Conservation (phyloP, 1,140 invertebrate species). For the Zaprionus lachaisei region DNA sequence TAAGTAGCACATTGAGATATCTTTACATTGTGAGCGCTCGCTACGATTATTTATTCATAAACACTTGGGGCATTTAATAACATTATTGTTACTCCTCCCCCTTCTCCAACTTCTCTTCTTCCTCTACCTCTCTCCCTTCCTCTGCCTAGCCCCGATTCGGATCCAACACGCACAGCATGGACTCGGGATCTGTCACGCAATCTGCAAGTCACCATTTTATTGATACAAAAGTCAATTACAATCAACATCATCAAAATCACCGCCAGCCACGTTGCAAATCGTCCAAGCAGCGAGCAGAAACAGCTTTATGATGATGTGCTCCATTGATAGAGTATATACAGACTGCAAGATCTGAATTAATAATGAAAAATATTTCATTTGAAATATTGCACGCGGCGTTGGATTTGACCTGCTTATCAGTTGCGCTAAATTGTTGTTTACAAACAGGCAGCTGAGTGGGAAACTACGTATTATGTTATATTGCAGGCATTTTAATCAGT, state of each 20-base stretch:
- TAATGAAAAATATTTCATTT: neutral
- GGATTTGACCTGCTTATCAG: conserved; percentile 7
- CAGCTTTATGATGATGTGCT: conserved; percentile 9
- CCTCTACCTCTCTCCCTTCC: neutral
- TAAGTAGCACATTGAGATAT: conserved; percentile 23
- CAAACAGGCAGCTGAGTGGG: no score
- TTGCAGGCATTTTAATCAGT: neutral
- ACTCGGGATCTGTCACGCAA: conserved; percentile 61
- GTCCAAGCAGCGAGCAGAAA: conserved; percentile 20
- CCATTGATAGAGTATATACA: conserved; percentile 8
- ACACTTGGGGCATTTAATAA: conserved; percentile 32
- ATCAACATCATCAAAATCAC: neutral
- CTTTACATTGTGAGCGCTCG: conserved; percentile 10
- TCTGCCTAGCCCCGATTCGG: conserved; percentile 43
- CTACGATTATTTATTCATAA: conserved; percentile 48
- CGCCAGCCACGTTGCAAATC: neutral
- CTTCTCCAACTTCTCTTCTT: neutral
- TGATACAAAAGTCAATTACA: conserved; percentile 23
- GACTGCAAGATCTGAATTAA: neutral
- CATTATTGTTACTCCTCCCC: conserved; percentile 1
- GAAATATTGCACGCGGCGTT: neutral
- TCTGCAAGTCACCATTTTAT: conserved; percentile 42
- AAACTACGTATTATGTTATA: no score
- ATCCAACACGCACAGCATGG: conserved; percentile 53
- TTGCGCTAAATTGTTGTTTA: no score